Evolutionary conservation across 2,113 vertebrate genomes (phyloP), one percentile per base, ranked within the genome.

Genomic region (Cricetomys ansorgei): DNA sequence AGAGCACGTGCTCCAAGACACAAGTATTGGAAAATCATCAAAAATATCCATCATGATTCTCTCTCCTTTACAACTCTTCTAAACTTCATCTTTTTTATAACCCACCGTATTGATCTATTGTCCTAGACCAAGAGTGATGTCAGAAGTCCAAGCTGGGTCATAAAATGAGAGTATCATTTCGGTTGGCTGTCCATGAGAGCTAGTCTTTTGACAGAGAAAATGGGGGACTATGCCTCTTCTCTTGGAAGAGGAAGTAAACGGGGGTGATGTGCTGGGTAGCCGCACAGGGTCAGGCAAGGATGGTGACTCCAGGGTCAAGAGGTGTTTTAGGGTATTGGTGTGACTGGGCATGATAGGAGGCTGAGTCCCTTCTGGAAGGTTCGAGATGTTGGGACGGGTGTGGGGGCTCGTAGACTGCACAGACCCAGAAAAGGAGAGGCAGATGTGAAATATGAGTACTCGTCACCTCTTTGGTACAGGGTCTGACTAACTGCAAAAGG

Each of bases 71-170:
- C 81, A 96, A 96, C 95, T 96, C 97, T 98, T 97, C 94, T 94
- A 97, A 98, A 98, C 97, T 98, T 97, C 96, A 97, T 98, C 96
- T 97, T 97, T 97, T 97, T 97, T 97, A 98, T 95, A 96, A 97
- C 96, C 97, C 50, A 86, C 72, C 67, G 62, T 96, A 96, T 95
- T 96, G 96, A 95, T 98, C 96, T 97, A 97, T 97, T 97, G 97
- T 98, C 96, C 96, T 86, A 81, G 95, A 96, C 90, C 95, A 96
- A 97, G 97, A 98, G 90, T 97, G 96, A 97, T 98, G 96, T 94
- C 97, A 96, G 83, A 95, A 96, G 94, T 94, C 97, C 93, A 95
- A 92, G 96, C 96, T 80, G 88, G 94, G 79, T 95, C 94, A 96
- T 98, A 97, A 97, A 97, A 96, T 96, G 94, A 69, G 89, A 98